phyloP scores from a whole-genome alignment of 2,113 vertebrate genomes.

The Crotalus helleri region DNA sequence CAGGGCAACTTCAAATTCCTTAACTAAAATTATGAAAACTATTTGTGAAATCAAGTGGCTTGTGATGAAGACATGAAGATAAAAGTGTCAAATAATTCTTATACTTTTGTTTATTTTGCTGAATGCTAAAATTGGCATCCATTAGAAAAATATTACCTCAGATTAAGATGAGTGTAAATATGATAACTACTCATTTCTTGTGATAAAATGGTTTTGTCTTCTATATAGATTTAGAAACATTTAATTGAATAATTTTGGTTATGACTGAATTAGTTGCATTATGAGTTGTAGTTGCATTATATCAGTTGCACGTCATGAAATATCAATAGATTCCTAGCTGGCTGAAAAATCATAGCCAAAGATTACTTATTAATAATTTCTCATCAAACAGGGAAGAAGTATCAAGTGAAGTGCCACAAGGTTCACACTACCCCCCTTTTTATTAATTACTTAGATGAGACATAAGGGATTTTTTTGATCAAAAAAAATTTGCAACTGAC shows the following conservation, averaged over 20 bases:
- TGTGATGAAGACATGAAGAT: not conserved
- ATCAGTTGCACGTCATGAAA: not conserved
- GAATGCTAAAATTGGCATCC: not conserved
- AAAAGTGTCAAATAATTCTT: not conserved
- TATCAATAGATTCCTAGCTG: not conserved
- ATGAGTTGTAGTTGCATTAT: not conserved
- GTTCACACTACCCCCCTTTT: not conserved
- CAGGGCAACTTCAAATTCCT: not conserved
- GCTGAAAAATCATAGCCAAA: not conserved
- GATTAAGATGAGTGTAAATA: not conserved
- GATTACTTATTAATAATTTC: not conserved
- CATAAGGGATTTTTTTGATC: not conserved
- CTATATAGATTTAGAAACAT: not conserved
- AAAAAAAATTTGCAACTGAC: not conserved
- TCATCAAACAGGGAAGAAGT: not conserved
- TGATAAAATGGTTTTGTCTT: not conserved
- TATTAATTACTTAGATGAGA: not conserved
- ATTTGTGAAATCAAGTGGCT: not conserved
- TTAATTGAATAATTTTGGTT: not conserved
- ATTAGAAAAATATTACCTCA: not conserved
- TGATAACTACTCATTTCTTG: not conserved
- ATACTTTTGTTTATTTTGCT: not conserved
- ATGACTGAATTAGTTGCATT: not conserved
- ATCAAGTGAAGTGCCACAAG: not conserved
- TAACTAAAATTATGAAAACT: slow-evolving; percentile 16